These are phyloP conservation scores for Sylvilagus bachmani DNA, from an alignment of 2,113 vertebrate species.

Conservation along the genomic window DNA sequence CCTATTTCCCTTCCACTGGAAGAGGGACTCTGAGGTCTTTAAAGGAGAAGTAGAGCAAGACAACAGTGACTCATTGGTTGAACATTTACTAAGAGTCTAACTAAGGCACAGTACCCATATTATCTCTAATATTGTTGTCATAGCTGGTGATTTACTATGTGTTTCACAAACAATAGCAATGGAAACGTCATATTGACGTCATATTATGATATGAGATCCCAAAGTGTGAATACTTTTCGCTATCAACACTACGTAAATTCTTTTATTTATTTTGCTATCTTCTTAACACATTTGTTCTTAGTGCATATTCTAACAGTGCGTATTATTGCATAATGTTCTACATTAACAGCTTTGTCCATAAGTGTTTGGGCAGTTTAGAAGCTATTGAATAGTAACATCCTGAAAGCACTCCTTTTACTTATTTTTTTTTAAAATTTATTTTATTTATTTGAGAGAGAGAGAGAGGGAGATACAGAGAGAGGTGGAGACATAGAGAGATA, in stretches of 20 bases:
- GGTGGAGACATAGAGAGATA: no score
- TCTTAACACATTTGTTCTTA: neutral
- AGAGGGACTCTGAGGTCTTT: neutral
- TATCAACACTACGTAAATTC: neutral
- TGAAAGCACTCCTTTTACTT: neutral
- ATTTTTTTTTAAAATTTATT: no score
- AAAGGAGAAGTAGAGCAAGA: neutral
- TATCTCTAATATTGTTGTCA: neutral
- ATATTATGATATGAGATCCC: neutral
- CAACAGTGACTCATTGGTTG: neutral
- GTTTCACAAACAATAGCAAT: neutral
- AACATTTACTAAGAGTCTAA: neutral
- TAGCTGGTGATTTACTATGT: neutral
- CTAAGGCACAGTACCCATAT: neutral
- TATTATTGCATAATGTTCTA: neutral
- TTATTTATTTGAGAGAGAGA: no score
- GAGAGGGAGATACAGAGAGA: no score
- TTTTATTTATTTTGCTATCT: slow-evolving; percentile 17
- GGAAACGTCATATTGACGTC: neutral
- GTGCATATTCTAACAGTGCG: neutral
- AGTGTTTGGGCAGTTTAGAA: neutral
- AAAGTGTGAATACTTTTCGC: neutral
- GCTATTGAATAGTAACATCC: neutral
- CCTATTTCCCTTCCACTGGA: neutral
- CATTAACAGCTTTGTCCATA: neutral